Evolutionary conservation across 2,113 vertebrate genomes (phyloP), one percentile per base, ranked within the genome.

Genomic region (Coracopsis vasa): DNA sequence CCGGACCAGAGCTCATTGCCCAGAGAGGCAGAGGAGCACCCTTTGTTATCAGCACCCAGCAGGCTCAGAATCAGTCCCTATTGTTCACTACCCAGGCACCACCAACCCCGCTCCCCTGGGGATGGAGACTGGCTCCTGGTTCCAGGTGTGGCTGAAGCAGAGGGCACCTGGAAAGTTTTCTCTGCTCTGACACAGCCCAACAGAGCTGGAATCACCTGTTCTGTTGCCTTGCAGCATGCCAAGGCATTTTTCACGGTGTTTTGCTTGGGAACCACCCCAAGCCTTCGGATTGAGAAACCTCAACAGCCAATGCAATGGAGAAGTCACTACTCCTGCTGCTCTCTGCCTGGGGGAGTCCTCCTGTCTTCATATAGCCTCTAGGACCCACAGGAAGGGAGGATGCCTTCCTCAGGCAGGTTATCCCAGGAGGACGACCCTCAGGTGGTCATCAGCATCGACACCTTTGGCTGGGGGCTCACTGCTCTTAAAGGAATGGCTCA

Each of bases 171-270:
- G 24, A 39, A 94, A 94, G 47, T 92, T 90, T 88, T 41, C 80
- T 94, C 2, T 2, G 70, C 66, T 81, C 42, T 96, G 92, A 94
- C 74, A 15, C 82, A 82, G 85, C 72, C 75, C 72, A 17, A 91
- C 69, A 20, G 90, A 97, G 91, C 96, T 96, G 93, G 93, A 96
- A 96, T 96, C 97, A 96, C 97, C 94, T 96, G 94, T 96, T 97
- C 85, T 88, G 72, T 96, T 58, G 85, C 72, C 80, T 87, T 66
- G 54, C 51, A 71, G 89, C 94, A 2, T 92, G 93, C 87, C 95
- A 97, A 95, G 78, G 88, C 69, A 84, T 96, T 94, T 94, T 97
- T 94, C 91, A 92, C 13, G 3, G 45, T 94, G 85, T 92, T 95
- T 92, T 89, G 66, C 78, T 93, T 86, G 87, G 95, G 95, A 96